Base-by-base conservation (phyloP, 2,888 invertebrate species). In the Protodeltote pygarga region DNA sequence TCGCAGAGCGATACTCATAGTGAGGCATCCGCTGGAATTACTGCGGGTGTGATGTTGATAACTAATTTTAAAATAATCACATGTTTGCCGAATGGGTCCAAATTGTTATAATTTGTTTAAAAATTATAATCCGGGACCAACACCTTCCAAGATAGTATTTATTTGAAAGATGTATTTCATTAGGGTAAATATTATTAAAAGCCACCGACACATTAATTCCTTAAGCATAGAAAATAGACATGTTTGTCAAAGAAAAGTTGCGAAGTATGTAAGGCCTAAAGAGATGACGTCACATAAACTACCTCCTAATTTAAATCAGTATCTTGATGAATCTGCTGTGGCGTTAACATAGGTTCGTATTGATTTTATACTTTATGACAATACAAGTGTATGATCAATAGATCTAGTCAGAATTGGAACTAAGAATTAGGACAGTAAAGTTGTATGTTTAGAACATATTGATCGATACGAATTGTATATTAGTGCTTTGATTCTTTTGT, bases 131-230 rank as follows among this genome's bases (percentile, higher is more conserved):
- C 80, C 79, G 92, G 92, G 92, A 92, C 92, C 92, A 90, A 89
- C 84, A 90, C 85, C 89, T 91, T 92, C 90, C 89, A 88, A 86
- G 82, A 89, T 92, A 92, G 92, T 93, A 92, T 90, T 92, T 93
- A 93, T 93, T 92, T 91, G 82, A 89, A 88, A 88, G 79, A 86
- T 88, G 84, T 90, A 89, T 89, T 87, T 92, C 87, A 86, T 90
- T 90, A 92, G 87, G 82, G 75, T 91, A 89, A 92, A 89, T 89
- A 79, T 84, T 89, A 87, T 87, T 83, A 89, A 89, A 92, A 89
- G 91, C 91, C 92, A 93, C 92, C 92, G 92, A 93, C 92, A 92
- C 90, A 89, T 88, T 91, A 89, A 90, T 89, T 90, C 85, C 89
- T 89, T 92, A 92, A 92, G 92, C 79, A 83, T 92, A 91, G 91